A percentile compares a stretch with the other conserved stretches of the same genome.
phyloP scores from a whole-genome alignment of 2,113 vertebrate species.

The Sander vitreus region DNA sequence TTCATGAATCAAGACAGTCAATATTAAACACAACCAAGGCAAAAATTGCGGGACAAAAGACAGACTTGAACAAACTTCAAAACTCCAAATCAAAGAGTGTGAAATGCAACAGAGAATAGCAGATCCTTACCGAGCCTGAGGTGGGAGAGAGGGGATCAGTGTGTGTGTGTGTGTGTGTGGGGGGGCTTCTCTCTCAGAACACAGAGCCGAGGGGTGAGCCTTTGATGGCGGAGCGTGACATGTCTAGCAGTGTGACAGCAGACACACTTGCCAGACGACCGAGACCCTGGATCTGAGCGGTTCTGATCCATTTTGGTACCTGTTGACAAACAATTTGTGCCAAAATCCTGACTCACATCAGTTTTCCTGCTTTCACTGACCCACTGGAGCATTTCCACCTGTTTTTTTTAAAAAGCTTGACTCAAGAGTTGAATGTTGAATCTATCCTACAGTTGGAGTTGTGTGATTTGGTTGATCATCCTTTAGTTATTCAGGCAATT shows the following conservation, averaged over 20 bases:
- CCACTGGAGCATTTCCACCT: slow-evolving; percentile 24
- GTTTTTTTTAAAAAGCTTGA: slow-evolving; percentile 25
- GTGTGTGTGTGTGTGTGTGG: background rate
- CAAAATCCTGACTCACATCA: slow-evolving; percentile 18
- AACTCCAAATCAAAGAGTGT: slow-evolving; percentile 74
- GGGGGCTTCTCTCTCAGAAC: slow-evolving; percentile 67
- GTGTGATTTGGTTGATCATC: slow-evolving; percentile 29
- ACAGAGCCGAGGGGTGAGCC: slow-evolving; percentile 75
- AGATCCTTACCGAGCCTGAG: slow-evolving; percentile 62
- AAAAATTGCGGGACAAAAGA: slow-evolving; percentile 27
- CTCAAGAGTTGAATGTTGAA: slow-evolving; percentile 7
- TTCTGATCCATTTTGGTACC: slow-evolving; percentile 47
- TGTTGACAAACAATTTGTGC: slow-evolving; percentile 24
- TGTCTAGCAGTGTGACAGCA: slow-evolving; percentile 67
- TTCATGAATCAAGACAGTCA: slow-evolving; percentile 63
- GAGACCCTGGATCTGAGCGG: slow-evolving; percentile 28
- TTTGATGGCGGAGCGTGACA: slow-evolving; percentile 82
- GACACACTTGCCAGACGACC: slow-evolving; percentile 58
- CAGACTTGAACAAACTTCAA: slow-evolving; percentile 77
- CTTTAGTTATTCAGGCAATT: slow-evolving; percentile 46
- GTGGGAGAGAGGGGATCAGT: slow-evolving; percentile 46
- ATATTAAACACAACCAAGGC: slow-evolving; percentile 58
- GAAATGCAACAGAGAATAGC: slow-evolving; percentile 72
- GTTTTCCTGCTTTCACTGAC: slow-evolving; percentile 12
- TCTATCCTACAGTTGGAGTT: slow-evolving; percentile 5